Conservation (phyloP, 2,888 invertebrate genomes). For the Himalopsyche anomala region DNA sequence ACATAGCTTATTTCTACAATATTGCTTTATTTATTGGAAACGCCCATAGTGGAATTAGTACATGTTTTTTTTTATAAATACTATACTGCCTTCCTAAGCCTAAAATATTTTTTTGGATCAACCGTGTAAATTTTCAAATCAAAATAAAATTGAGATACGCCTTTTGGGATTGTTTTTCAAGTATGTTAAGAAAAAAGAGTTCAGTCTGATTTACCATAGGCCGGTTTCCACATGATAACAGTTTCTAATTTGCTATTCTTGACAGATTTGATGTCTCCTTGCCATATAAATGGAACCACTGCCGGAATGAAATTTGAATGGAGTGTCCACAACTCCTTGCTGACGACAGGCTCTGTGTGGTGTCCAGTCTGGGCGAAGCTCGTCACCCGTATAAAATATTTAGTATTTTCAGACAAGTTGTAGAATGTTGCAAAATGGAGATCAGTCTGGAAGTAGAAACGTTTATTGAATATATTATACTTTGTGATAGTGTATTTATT, state of each 20-base stretch:
- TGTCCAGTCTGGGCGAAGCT: constrained; percentile 48
- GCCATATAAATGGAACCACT: constrained; percentile 35
- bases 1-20: no score
- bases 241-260: constrained; percentile 31
- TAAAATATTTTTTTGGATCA: no score
- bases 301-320: constrained; percentile 31
- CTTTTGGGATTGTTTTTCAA: no score
- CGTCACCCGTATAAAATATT: constrained; percentile 51
- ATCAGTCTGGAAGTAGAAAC: constrained; percentile 46
- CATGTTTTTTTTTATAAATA: no score
- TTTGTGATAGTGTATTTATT: no score
- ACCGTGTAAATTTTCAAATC: no score
- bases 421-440: constrained; percentile 41
- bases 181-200: neutral
- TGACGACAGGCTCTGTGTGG: constrained; percentile 17
- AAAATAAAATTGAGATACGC: no score
- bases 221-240: constrained; percentile 54
- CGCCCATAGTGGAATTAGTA: no score
- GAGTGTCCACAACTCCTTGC: constrained; percentile 47
- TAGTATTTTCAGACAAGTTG: constrained; percentile 45
- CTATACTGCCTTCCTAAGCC: no score
- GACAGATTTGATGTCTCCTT: constrained; percentile 22
- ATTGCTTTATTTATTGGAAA: no score
- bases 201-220: constrained; percentile 52
- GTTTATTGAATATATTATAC: neutral